Base-by-base conservation (phyloP, 2,113 vertebrate species). In the Euleptes europaea region DNA sequence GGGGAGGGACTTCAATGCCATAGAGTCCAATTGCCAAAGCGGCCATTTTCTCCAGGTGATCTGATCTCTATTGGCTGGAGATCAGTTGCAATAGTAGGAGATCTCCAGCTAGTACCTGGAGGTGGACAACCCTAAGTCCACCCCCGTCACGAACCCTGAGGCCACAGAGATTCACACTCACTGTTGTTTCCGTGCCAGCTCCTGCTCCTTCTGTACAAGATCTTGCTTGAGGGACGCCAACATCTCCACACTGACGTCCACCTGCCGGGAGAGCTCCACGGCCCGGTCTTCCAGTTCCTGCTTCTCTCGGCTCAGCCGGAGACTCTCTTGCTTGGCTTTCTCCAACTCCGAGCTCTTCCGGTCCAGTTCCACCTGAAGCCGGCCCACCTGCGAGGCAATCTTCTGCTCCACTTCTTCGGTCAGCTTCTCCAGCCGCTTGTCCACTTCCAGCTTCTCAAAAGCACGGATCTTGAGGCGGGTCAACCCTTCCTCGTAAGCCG, bases 391-490 rank as follows among this genome's bases (percentile, higher is more conserved):
- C 0, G 97, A 97, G 0, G 99, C 97, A 38, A 99, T 99, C 95
- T 99, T 99, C 96, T 99, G 98, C 95, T 99, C 99, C 94, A 99
- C 99, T 96, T 99, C 99, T 91, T 99, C 98, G 0, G 98, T 99
- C 88, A 99, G 95, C 91, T 98, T 97, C 96, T 99, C 99, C 90
- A 99, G 95, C 75, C 98, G 92, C 93, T 99, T 97, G 84, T 99
- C 98, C 92, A 99, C 97, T 86, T 99, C 98, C 83, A 99, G 96
- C 75, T 98, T 97, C 92, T 99, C 98, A 13, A 99, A 98, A 9
- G 99, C 98, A 0, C 98, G 96, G 28, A 98, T 98, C 95, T 99
- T 98, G 60, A 99, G 96, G 86, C 98, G 97, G 60, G 98, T 97
- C 95, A 99, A 93, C 42, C 99, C 98, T 86, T 99, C 99, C 91